Evolutionary conservation across 2,797 vertebrate genomes (phyloP).

Genomic region (Neomorphus geoffroyi): DNA sequence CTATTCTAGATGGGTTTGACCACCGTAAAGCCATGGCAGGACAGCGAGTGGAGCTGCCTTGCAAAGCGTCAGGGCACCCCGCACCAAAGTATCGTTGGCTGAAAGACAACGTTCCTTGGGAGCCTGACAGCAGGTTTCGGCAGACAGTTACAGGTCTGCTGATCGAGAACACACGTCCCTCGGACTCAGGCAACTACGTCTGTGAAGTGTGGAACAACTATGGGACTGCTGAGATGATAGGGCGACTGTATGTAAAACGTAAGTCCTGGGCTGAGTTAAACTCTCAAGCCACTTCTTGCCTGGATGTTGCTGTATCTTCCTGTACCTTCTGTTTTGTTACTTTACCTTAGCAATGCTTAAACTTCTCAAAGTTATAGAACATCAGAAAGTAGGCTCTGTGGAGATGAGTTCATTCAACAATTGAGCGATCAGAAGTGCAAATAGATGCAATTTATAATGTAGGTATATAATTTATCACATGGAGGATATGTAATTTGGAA

Average conservation of each 20-base stretch:
- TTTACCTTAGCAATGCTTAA: background rate
- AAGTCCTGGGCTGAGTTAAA: conserved; percentile 68
- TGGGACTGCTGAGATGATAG: conserved; percentile 93
- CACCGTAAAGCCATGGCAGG: conserved; percentile 94
- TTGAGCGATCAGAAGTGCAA: conserved; percentile 35
- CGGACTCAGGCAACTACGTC: conserved; percentile 92
- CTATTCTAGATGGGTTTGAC: conserved; percentile 96
- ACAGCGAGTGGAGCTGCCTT: conserved; percentile 94
- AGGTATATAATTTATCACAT: conserved; percentile 42
- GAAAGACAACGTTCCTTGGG: conserved; percentile 94
- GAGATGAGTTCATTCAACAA: conserved; percentile 18
- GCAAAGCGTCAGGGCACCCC: conserved; percentile 95
- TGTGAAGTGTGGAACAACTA: conserved; percentile 99
- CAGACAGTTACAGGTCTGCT: conserved; percentile 90
- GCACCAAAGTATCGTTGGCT: conserved; percentile 96
- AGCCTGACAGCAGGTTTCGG: conserved; percentile 91
- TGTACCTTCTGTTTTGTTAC: background rate
- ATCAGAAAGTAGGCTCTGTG: background rate
- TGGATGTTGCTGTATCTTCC: background rate
- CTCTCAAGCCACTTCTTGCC: background rate
- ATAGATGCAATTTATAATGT: conserved; percentile 29
- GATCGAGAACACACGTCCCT: conserved; percentile 89
- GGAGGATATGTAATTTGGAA: conserved; percentile 38
- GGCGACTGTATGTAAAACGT: conserved; percentile 93
- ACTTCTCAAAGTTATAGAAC: background rate